Conservation (phyloP, 1,140 invertebrate genomes). For the Drosophila pseudoobscura region DNA sequence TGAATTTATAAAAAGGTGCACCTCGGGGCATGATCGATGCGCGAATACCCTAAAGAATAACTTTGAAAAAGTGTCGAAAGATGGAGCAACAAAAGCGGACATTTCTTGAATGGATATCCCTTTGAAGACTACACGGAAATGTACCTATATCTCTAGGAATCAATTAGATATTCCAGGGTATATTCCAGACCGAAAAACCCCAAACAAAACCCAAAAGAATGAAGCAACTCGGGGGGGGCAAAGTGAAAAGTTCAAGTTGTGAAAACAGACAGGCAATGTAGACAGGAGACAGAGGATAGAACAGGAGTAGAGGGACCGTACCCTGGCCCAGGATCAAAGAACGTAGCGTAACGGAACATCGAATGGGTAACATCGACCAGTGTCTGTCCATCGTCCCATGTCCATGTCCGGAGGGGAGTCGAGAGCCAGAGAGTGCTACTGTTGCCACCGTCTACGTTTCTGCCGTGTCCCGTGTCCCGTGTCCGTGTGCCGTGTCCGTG, state of each 20-base stretch:
- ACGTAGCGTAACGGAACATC: constrained; percentile 9
- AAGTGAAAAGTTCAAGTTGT: constrained; percentile 49
- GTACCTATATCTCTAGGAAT: no score
- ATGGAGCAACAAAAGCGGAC: no score
- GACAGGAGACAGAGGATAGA: constrained; percentile 2
- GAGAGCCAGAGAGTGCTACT: constrained; percentile 7
- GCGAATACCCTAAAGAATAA: constrained; percentile 27
- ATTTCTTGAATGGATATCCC: no score
- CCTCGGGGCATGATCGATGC: background rate
- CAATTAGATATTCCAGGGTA: no score
- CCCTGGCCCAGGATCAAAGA: background rate
- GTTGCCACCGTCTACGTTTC: constrained; percentile 18
- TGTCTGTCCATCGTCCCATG: constrained; percentile 18
- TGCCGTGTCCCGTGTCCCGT: background rate
- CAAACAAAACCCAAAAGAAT: background rate
- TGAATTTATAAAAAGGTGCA: constrained; percentile 9
- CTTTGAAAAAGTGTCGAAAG: background rate
- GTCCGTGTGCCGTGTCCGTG: no score
- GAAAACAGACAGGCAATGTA: constrained; percentile 22
- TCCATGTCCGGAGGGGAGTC: background rate
- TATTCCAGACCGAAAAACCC: background rate
- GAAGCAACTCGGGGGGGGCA: background rate
- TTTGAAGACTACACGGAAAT: no score
- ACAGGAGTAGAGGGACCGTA: background rate
- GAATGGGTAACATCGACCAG: constrained; percentile 29